These are phyloP conservation scores for Xylota sylvarum DNA, from an alignment of 2,888 invertebrate species.

Conservation along the genomic window DNA sequence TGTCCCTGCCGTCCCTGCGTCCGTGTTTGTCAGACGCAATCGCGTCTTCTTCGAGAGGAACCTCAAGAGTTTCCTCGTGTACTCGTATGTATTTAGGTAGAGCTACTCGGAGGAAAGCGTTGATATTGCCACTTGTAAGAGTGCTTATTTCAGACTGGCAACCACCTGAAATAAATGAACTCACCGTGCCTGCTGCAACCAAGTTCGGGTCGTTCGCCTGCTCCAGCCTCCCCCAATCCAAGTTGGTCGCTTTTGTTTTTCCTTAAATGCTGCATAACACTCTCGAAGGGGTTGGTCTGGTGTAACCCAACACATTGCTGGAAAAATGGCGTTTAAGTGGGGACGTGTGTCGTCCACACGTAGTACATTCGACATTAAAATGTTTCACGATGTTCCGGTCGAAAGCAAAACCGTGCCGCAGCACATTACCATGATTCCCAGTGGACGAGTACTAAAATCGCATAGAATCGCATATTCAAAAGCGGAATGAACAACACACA, in stretches of 20 bases:
- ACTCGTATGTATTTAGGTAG: neutral
- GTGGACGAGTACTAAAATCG: conserved; percentile 63
- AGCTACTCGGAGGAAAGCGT: conserved; percentile 25
- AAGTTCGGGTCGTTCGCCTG: conserved; percentile 11
- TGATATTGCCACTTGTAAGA: conserved; percentile 59
- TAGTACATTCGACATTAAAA: conserved; percentile 68
- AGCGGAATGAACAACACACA: conserved; percentile 48
- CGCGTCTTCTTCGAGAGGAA: conserved; percentile 42
- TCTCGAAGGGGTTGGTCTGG: conserved; percentile 38
- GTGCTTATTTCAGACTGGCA: conserved; percentile 29
- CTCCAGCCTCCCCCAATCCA: neutral
- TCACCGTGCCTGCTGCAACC: conserved; percentile 13
- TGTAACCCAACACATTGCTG: conserved; percentile 41
- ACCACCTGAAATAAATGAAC: conserved; percentile 70
- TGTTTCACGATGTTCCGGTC: conserved; percentile 58
- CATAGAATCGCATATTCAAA: conserved; percentile 63
- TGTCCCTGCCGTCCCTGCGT: conserved; percentile 4
- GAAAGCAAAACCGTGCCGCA: conserved; percentile 67
- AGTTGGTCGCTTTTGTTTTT: conserved; percentile 5
- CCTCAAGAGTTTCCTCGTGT: conserved; percentile 14
- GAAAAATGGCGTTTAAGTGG: conserved; percentile 68
- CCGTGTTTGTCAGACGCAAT: conserved; percentile 33
- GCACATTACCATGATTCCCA: conserved; percentile 69
- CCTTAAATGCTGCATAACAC: conserved; percentile 24
- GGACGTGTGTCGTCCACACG: conserved; percentile 69